Conservation (phyloP, 2,113 vertebrate genomes). For the Muntiacus reevesi region DNA sequence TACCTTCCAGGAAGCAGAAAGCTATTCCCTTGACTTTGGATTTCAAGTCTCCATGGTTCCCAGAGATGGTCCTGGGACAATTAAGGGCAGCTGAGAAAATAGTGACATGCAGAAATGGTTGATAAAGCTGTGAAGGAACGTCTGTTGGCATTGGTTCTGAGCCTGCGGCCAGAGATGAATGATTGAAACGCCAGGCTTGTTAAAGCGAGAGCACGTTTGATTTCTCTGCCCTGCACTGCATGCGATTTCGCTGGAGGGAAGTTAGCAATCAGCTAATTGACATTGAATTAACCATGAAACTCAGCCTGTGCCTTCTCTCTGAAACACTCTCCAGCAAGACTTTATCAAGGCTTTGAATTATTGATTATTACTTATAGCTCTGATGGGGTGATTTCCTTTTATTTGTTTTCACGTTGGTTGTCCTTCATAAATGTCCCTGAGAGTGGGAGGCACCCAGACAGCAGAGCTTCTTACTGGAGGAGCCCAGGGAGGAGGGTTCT, state of each 20-base stretch:
- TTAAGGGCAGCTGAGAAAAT: slow-evolving; percentile 76
- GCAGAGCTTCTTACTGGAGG: neutral
- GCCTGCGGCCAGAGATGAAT: slow-evolving; percentile 94
- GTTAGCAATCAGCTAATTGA: slow-evolving; percentile 99
- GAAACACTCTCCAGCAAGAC: slow-evolving; percentile 83
- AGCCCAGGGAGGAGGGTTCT: neutral
- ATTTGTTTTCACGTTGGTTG: slow-evolving; percentile 79
- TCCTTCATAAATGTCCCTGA: slow-evolving; percentile 79
- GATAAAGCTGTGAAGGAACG: slow-evolving; percentile 94
- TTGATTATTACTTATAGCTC: slow-evolving; percentile 86
- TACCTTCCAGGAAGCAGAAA: neutral
- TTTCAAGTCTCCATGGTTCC: neutral
- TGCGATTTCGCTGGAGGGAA: slow-evolving; percentile 95
- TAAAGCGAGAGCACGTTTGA: slow-evolving; percentile 95
- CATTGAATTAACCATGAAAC: slow-evolving; percentile 99
- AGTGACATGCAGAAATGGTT: slow-evolving; percentile 88
- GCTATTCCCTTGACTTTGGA: neutral
- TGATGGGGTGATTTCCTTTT: slow-evolving; percentile 79
- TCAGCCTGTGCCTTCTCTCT: slow-evolving; percentile 89
- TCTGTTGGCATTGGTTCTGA: slow-evolving; percentile 95
- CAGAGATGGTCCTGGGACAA: slow-evolving; percentile 68
- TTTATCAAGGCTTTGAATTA: slow-evolving; percentile 88
- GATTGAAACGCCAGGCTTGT: slow-evolving; percentile 96
- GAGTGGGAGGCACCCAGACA: slow-evolving; percentile 38
- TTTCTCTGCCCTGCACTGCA: slow-evolving; percentile 89